Conservation (phyloP, 1,140 invertebrate genomes). For the Drosophila jambulina region DNA sequence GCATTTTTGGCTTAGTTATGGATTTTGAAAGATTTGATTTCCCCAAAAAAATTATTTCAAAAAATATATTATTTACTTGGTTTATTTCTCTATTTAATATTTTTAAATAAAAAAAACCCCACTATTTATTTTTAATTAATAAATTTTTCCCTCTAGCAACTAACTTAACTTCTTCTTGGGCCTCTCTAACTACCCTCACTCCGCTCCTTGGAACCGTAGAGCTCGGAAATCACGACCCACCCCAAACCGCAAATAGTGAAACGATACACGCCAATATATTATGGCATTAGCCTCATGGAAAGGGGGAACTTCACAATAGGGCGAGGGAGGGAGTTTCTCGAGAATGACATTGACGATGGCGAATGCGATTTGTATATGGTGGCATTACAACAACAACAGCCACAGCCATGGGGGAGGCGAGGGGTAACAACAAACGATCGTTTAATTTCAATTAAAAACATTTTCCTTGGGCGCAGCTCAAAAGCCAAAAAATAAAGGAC, state of each 20-base stretch:
- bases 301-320: conserved; percentile 1
- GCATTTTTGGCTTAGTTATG: no score
- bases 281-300: conserved; percentile 70
- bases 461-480: conserved; percentile 63
- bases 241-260: conserved; percentile 83
- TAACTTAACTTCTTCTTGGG: no score
- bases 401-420: conserved; percentile 8
- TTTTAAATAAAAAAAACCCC: no score
- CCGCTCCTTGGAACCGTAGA: neutral
- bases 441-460: conserved; percentile 85
- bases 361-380: conserved; percentile 83
- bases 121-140: no score
- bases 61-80: no score
- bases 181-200: neutral
- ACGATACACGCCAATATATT: conserved; percentile 82
- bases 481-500: conserved; percentile 78
- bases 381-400: conserved; percentile 73
- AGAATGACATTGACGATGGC: conserved; percentile 54
- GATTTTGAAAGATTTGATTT: no score
- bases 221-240: conserved; percentile 82
- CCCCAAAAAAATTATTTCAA: no score
- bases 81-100: no score
- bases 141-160: no score
- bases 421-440: conserved; percentile 80
- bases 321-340: conserved; percentile 22